phyloP scores from a whole-genome alignment of 2,888 invertebrate genomes.

The Chymomyza amoena region DNA sequence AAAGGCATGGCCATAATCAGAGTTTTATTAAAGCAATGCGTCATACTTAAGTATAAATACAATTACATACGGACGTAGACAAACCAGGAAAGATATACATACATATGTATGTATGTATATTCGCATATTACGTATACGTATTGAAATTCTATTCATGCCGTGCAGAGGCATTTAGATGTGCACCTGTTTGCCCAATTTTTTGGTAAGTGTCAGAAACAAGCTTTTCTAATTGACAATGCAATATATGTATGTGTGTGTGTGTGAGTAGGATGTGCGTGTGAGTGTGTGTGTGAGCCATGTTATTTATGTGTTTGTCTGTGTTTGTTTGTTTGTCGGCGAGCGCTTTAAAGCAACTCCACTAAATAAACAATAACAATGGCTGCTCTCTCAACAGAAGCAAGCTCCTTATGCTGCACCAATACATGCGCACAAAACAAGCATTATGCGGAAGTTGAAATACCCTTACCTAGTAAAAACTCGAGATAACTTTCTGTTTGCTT shows the following conservation, averaged over 20 bases:
- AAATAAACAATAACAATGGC: slow-evolving; percentile 50
- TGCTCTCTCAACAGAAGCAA: neutral
- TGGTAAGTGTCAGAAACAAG: neutral
- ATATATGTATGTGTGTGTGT: neutral
- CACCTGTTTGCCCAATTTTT: neutral
- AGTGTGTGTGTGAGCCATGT: neutral
- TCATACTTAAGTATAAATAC: slow-evolving; percentile 26
- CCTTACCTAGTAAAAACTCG: neutral
- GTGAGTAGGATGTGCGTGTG: neutral
- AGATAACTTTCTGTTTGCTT: no score
- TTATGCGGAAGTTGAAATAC: neutral
- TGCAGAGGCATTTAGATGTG: neutral
- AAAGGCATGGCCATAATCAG: slow-evolving; percentile 23
- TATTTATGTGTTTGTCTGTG: neutral
- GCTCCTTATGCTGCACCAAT: neutral
- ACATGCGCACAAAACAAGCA: neutral
- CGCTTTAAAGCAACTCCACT: slow-evolving; percentile 10
- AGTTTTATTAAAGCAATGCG: slow-evolving; percentile 39
- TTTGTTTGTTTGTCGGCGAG: neutral
- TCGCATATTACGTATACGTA: neutral
- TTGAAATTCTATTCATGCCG: neutral
- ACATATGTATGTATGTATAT: no score
- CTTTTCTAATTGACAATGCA: neutral
- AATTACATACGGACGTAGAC: neutral
- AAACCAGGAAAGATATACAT: neutral